phyloP scores from a whole-genome alignment of 2,888 invertebrate genomes.

The Drosophila diplacantha region DNA sequence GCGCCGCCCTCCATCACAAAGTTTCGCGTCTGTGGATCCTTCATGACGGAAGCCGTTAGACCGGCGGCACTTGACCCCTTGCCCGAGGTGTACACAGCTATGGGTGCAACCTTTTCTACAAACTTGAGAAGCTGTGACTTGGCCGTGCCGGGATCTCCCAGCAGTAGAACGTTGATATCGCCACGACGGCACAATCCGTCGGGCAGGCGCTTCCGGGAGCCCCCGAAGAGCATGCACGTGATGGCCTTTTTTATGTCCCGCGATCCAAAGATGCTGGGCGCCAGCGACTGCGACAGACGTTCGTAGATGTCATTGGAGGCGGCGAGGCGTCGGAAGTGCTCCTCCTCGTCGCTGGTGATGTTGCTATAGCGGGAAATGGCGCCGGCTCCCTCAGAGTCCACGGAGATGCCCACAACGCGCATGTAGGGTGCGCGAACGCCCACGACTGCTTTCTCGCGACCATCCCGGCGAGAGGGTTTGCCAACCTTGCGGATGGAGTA shows the following conservation, averaged over 20 bases:
- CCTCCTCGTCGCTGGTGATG: conserved; percentile 85
- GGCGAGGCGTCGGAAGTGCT: conserved; percentile 83
- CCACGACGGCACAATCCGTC: conserved; percentile 97
- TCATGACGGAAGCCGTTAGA: conserved; percentile 96
- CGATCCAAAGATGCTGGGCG: conserved; percentile 97
- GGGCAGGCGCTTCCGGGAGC: conserved; percentile 91
- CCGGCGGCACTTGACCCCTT: conserved; percentile 99
- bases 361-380: conserved; percentile 79
- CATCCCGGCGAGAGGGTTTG: conserved; percentile 83
- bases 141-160: conserved; percentile 99
- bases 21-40: conserved; percentile 91
- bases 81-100: conserved; percentile 98
- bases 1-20: conserved; percentile 99
- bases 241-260: conserved; percentile 98
- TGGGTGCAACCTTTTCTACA: conserved; percentile 95
- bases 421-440: conserved; percentile 97
- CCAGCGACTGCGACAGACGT: conserved; percentile 91
- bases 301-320: conserved; percentile 92
- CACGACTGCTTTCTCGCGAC: conserved; percentile 87
- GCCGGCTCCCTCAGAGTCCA: conserved; percentile 89
- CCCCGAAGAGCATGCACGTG: conserved; percentile 96
- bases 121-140: conserved; percentile 98
- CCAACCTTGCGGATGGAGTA: conserved; percentile 94
- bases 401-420: conserved; percentile 93
- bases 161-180: conserved; percentile 95